Evolutionary conservation across 2,888 invertebrate species (phyloP).

Genomic region (Diploptera punctata): DNA sequence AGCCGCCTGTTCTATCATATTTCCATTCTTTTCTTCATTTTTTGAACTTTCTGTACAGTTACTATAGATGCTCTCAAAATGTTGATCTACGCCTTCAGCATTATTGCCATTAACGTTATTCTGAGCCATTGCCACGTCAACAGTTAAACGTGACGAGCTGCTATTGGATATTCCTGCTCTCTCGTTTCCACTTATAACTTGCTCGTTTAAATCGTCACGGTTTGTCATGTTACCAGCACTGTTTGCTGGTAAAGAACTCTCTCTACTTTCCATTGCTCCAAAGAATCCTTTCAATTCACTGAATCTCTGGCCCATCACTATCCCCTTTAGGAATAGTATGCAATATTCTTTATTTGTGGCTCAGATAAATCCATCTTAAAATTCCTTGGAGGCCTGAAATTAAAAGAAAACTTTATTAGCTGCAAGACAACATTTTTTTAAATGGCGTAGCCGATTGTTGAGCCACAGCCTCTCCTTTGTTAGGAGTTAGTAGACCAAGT

Average conservation of each 20-base stretch:
- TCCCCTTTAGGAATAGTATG: conserved; percentile 14
- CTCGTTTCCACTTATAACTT: neutral
- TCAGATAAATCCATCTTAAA: neutral
- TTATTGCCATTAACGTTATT: conserved; percentile 37
- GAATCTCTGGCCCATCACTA: conserved; percentile 48
- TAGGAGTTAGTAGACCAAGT: too few species aligned
- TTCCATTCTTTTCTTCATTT: conserved; percentile 40
- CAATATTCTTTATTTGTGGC: neutral
- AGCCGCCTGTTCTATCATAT: conserved; percentile 21
- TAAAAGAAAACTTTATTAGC: conserved; percentile 1
- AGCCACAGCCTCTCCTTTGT: too few species aligned
- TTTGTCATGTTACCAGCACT: conserved; percentile 38
- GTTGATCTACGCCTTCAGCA: conserved; percentile 43
- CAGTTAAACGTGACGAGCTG: neutral
- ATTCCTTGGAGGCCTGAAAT: neutral
- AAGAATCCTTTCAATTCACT: conserved; percentile 47
- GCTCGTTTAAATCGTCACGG: conserved; percentile 29
- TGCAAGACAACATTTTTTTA: neutral
- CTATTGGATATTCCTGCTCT: neutral
- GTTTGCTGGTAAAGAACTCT: conserved; percentile 43
- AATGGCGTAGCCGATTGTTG: too few species aligned
- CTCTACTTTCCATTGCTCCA: conserved; percentile 47
- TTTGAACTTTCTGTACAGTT: conserved; percentile 39
- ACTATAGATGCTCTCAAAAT: conserved; percentile 46
- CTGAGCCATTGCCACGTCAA: neutral